Conservation (phyloP, 1,140 invertebrate genomes). For the Drosophila tropicalis region DNA sequence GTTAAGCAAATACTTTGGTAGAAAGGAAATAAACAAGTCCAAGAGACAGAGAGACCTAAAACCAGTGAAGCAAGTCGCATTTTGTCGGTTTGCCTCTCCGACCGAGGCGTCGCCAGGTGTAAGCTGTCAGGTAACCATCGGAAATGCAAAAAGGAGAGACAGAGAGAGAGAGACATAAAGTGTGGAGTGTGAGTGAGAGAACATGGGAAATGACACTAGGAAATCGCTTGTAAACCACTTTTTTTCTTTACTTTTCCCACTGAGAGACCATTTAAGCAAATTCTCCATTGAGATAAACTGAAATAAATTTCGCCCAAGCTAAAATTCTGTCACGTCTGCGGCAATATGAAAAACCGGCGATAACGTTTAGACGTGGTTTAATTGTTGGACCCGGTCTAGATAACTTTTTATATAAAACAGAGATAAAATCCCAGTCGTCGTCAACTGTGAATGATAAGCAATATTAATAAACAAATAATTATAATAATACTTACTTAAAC, state of each 20-base stretch:
- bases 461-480: conserved; percentile 27
- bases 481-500: conserved; percentile 11
- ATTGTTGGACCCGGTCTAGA: conserved; percentile 59
- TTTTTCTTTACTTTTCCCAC: background rate
- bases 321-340: conserved; percentile 76
- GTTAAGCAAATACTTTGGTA: conserved; percentile 67
- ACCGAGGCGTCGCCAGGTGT: conserved; percentile 73
- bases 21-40: conserved; percentile 71
- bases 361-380: conserved; percentile 75
- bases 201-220: conserved; percentile 79
- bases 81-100: conserved; percentile 32
- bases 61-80: conserved; percentile 71
- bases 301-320: conserved; percentile 53
- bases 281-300: conserved; percentile 29
- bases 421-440: background rate
- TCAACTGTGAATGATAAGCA: background rate
- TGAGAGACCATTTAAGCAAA: conserved; percentile 4
- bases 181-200: conserved; percentile 32
- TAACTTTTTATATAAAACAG: conserved; percentile 27
- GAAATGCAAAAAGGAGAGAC: conserved; percentile 6
- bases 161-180: background rate
- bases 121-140: conserved; percentile 55
- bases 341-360: conserved; percentile 42
- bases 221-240: conserved; percentile 78
- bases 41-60: conserved; percentile 41